phyloP scores from a whole-genome alignment of 2,797 vertebrate genomes.

The Cynopterus sphinx region DNA sequence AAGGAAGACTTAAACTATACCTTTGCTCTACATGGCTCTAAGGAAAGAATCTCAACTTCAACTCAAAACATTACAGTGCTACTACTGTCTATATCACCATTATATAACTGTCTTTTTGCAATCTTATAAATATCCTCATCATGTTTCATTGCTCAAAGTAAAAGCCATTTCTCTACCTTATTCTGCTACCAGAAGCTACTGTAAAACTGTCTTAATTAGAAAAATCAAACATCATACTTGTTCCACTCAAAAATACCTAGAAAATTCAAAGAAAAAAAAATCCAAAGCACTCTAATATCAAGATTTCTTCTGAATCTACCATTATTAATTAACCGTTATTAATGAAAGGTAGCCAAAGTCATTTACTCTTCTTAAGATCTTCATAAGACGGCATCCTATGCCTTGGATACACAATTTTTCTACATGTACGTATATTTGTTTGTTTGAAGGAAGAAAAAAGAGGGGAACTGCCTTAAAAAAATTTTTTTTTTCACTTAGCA shows the following conservation, averaged over 20 bases:
- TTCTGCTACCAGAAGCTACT: not conserved
- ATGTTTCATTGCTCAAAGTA: conserved; percentile 42
- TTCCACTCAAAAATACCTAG: conserved; percentile 26
- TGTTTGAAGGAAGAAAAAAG: not conserved
- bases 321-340: not conserved
- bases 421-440: not conserved
- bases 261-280: not conserved
- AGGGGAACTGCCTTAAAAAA: not conserved
- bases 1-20: not conserved
- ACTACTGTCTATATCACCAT: not conserved
- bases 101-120: not conserved
- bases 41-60: not conserved
- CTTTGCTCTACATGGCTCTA: not conserved
- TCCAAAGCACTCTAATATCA: conserved; percentile 7
- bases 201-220: conserved; percentile 6
- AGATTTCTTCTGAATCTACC: conserved; percentile 23
- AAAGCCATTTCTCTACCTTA: conserved; percentile 19
- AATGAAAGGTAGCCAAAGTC: conserved; percentile 11
- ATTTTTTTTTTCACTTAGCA: not conserved
- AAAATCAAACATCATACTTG: conserved; percentile 6
- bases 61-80: not conserved
- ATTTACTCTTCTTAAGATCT: not conserved
- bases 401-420: not conserved
- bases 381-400: not conserved
- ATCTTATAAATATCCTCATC: not conserved